Evolutionary conservation across 1,140 invertebrate species (phyloP), one percentile per base, ranked within the genome.

Genomic region (Pachyrhynchus sulphureomaculatus): DNA sequence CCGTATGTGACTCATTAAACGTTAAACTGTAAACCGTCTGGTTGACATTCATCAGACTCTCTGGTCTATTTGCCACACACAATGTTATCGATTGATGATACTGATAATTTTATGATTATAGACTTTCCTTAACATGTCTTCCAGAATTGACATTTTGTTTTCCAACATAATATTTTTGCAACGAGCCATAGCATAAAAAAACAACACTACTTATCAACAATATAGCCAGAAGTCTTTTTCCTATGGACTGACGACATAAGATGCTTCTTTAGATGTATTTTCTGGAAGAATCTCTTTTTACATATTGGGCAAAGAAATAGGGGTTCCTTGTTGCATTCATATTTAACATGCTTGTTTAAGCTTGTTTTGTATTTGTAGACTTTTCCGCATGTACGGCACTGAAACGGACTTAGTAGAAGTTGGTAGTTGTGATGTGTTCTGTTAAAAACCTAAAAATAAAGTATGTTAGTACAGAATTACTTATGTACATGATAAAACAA

Each of bases 301-400:
- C 80, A 83, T 0, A 76, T 57, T 0, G 67, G 61, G 60, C 81
- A 83, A 39, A 78, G 73, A 70, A 83, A 82, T 42, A 78, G 73
- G 2, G 79, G 79, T 39, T 80, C 77, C 24, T 80, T 78, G 15
- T 78, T 72, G 60, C 77, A 78, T 75, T 91, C 89, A 64, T 90
- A 88, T 72, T 84, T 88, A 72, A 90, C 86, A 76, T 92, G 90
- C 6, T 87, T 82, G 0, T 49, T 59, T 51, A 68, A 39, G 23
- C 78, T 80, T 1, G 49, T 57, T 59, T 65, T 71, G 47, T 67
- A 55, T 62, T 69, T 71, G 36, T 69, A 71, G 2, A 39, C 29
- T 64, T 52, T 62, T 2, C 51, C 34, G 23, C 68, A 69, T 3
- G 24, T 59, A 4, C 9, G n/a, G 20, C 66, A 68, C n/a, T 37